Evolutionary conservation across 2,797 vertebrate genomes (phyloP).

Genomic region (Neoniphon sammara): DNA sequence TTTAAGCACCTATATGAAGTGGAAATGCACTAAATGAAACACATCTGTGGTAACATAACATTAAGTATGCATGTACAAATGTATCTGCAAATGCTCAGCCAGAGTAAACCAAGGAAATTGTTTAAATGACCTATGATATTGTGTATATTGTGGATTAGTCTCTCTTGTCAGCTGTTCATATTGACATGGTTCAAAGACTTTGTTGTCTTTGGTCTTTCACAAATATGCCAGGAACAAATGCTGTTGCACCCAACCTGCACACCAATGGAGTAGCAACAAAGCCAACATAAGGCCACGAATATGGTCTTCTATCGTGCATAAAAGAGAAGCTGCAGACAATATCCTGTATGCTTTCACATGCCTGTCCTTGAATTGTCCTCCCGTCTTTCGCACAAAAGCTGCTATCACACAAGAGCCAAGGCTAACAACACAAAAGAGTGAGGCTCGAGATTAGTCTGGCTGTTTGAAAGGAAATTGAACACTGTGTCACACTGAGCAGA

Average conservation of each 20-base stretch:
- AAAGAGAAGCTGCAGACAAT: conserved; percentile 11
- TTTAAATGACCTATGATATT: neutral
- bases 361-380: conserved; percentile 56
- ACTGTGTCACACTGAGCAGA: conserved; percentile 58
- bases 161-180: neutral
- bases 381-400: conserved; percentile 26
- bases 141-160: neutral
- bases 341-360: conserved; percentile 21
- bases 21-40: no score
- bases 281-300: conserved; percentile 5
- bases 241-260: neutral
- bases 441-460: conserved; percentile 65
- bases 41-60: neutral
- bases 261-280: neutral
- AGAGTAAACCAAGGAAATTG: neutral
- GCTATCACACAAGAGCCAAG: conserved; percentile 47
- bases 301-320: conserved; percentile 5
- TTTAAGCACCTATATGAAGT: no score
- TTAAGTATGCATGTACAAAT: no score
- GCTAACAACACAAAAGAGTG: conserved; percentile 59
- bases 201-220: neutral
- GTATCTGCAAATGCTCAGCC: neutral
- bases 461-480: conserved; percentile 74
- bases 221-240: conserved; percentile 4
- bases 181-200: neutral